Percentiles rank a stretch among this genome's conserved stretches.
Conservation (phyloP, 1,140 invertebrate genomes). For the Chionoecetes opilio region DNA sequence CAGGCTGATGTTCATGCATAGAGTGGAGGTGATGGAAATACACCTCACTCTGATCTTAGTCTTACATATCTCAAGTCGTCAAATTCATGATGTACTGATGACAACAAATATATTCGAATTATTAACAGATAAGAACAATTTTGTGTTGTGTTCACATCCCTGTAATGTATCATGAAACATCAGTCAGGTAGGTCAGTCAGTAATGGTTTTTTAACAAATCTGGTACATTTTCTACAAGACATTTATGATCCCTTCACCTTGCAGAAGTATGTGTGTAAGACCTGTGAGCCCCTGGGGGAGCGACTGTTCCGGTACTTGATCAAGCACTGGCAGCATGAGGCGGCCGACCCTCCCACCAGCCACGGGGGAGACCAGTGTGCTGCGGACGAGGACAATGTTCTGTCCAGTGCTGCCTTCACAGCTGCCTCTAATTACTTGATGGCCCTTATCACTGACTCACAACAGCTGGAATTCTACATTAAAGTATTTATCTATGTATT, state of each 20-base stretch:
- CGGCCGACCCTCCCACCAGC: not conserved
- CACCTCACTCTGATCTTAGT: too few relatives aligned
- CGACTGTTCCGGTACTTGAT: conserved; percentile 66
- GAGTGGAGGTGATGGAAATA: too few relatives aligned
- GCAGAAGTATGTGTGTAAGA: conserved; percentile 70
- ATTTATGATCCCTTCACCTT: not conserved
- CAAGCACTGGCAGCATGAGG: conserved; percentile 32
- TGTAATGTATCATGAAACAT: too few relatives aligned
- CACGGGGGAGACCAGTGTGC: not conserved
- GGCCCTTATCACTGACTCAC: conserved; percentile 54
- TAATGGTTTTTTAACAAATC: not conserved
- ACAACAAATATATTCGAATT: too few relatives aligned
- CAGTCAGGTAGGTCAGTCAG: too few relatives aligned
- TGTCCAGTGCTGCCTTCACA: conserved; percentile 57
- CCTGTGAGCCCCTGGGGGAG: conserved; percentile 56
- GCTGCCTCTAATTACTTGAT: conserved; percentile 50
- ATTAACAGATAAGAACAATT: too few relatives aligned
- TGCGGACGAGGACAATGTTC: not conserved
- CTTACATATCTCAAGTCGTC: too few relatives aligned
- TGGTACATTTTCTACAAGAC: not conserved
- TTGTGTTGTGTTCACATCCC: too few relatives aligned
- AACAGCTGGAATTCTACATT: conserved; percentile 69
- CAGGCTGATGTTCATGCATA: too few relatives aligned
- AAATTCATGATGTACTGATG: too few relatives aligned
- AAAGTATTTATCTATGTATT: conserved; percentile 34